Evolutionary conservation across 2,888 invertebrate genomes (phyloP), one percentile per base, ranked within the genome.

Genomic region (Spialia ferax): DNA sequence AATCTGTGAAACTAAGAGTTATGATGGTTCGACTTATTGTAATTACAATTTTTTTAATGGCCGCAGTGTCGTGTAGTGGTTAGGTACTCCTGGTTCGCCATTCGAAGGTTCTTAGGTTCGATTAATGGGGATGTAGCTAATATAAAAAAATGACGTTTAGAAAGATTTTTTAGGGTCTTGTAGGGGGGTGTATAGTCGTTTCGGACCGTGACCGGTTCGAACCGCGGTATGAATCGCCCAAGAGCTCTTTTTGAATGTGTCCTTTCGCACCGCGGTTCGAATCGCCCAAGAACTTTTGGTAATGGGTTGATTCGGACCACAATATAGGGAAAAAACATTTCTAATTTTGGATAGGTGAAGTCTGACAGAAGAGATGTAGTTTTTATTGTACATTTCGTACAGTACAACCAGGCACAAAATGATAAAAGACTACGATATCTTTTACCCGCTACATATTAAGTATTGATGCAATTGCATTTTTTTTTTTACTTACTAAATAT

Each of bases 181-280:
- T n/a, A n/a, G n/a, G n/a, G n/a, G 38, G 38, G 4, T n/a, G 38
- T 38, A 38, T 38, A 38, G 38, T 38, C 38, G 38, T 38, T 38
- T 38, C 38, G 38, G 38, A 38, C 38, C 38, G 38, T 38, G 38
- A 38, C 38, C 38, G 38, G 38, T 23, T 26, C 20, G 50, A 50
- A 50, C 45, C 22, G 32, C 26, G 38, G 45, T 29, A 59, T 50
- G 50, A 50, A 50, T 50, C 50, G 50, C 50, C 50, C 50, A 50
- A 50, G 50, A 50, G 50, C 50, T 50, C 50, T 50, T 50, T 50
- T 50, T 50, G 50, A 50, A 50, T 50, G 50, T 20, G 50, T 50
- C 50, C 20, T 50, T 50, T 50, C 50, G 20, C 50, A 50, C 50
- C 50, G 50, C 20, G 50, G 38, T 38, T 38, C 38, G 38, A 38